Conservation (phyloP, 2,888 invertebrate genomes). For the Anagyrus pseudococci region DNA sequence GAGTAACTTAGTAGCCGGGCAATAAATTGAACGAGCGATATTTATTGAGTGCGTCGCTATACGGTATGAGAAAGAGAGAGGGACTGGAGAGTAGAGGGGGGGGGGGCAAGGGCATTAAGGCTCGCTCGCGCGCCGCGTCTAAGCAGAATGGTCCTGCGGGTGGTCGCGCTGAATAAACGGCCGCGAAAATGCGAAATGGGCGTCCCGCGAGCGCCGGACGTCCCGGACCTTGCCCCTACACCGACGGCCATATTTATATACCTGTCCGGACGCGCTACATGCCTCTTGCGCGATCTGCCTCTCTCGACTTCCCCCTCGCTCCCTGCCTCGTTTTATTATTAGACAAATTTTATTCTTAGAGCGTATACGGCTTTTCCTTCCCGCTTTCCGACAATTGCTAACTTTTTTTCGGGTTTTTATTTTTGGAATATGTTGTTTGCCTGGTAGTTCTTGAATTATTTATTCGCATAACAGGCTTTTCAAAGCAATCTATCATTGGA, state of each 20-base stretch:
- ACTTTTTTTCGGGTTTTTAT: no score
- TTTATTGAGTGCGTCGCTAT: conserved; percentile 48
- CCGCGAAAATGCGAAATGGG: conserved; percentile 34
- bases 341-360: no score
- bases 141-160: conserved; percentile 44
- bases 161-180: conserved; percentile 45
- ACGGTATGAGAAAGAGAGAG: conserved; percentile 5
- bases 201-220: not conserved
- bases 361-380: no score
- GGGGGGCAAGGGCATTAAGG: conserved; percentile 49
- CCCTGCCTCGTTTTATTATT: no score
- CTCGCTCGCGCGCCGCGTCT: conserved; percentile 49
- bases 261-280: no score
- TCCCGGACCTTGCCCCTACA: conserved; percentile 4
- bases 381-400: no score
- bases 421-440: no score
- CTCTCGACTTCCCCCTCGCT: no score
- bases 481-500: no score
- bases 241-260: conserved; percentile 9
- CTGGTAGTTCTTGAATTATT: no score
- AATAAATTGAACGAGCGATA: conserved; percentile 53
- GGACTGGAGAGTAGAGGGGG: conserved; percentile 23
- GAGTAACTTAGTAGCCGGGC: conserved; percentile 48
- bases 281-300: no score
- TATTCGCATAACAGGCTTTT: no score